phyloP scores from a whole-genome alignment of 2,888 invertebrate genomes.

The Diaprepes abbreviatus region DNA sequence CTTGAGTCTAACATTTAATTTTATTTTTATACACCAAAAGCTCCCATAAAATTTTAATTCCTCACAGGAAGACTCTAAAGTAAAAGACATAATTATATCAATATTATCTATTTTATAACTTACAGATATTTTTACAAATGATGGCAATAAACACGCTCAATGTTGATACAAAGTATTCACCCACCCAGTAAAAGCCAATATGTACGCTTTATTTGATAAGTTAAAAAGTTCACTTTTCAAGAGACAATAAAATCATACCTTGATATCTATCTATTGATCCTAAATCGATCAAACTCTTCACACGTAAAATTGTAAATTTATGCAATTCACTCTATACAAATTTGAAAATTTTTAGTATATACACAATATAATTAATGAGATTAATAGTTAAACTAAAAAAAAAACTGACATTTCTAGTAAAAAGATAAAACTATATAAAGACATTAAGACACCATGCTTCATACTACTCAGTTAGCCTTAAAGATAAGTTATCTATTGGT shows the following conservation, averaged over 20 bases:
- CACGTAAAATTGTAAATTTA: not conserved
- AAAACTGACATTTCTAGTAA: not conserved
- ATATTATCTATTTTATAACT: slow-evolving; percentile 16
- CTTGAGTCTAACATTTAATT: too few relatives aligned
- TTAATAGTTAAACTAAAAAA: not conserved
- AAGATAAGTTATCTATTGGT: too few relatives aligned
- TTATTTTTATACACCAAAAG: too few relatives aligned
- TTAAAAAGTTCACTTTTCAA: not conserved
- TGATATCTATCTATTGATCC: not conserved
- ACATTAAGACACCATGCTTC: not conserved
- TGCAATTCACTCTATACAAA: slow-evolving; percentile 6
- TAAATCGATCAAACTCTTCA: not conserved
- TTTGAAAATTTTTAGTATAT: slow-evolving; percentile 2
- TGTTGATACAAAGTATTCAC: slow-evolving; percentile 8
- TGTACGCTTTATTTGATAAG: not conserved
- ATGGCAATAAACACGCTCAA: slow-evolving; percentile 8
- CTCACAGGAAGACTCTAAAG: too few relatives aligned
- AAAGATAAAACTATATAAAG: slow-evolving; percentile 10
- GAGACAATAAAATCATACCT: too few relatives aligned
- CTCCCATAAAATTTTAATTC: too few relatives aligned
- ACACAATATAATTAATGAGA: not conserved
- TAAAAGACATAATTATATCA: slow-evolving; percentile 1
- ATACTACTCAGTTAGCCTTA: not conserved
- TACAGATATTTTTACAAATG: slow-evolving; percentile 15
- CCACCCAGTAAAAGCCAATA: not conserved